Evolutionary conservation across 2,888 invertebrate species (phyloP).

Genomic region (Sminthurides aquaticus): DNA sequence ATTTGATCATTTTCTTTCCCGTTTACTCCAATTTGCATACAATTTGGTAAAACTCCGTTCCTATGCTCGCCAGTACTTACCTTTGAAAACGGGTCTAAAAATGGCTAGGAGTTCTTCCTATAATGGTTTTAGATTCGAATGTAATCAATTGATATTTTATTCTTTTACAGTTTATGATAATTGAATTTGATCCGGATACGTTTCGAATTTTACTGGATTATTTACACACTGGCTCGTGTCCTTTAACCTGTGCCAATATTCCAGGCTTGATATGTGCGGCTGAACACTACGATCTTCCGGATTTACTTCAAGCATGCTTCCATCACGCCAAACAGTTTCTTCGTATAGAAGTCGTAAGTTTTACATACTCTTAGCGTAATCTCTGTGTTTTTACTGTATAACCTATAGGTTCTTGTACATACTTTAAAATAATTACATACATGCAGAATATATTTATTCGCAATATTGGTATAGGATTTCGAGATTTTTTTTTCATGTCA

Average conservation of each 20-base stretch:
- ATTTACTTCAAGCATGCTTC: conserved; percentile 85
- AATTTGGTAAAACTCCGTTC: too few relatives aligned
- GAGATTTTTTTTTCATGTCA: too few relatives aligned
- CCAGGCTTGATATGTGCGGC: conserved; percentile 89
- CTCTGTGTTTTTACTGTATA: neutral
- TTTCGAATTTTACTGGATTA: conserved; percentile 85
- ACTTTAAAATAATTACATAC: too few relatives aligned
- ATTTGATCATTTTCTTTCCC: too few relatives aligned
- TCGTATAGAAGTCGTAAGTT: conserved; percentile 74
- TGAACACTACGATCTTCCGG: conserved; percentile 87
- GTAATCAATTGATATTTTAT: neutral
- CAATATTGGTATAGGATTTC: too few relatives aligned
- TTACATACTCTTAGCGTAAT: neutral
- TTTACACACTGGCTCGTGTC: conserved; percentile 85
- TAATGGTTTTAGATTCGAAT: too few relatives aligned
- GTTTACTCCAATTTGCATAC: too few relatives aligned
- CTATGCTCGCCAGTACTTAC: too few relatives aligned
- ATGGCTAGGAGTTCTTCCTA: too few relatives aligned
- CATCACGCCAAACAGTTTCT: conserved; percentile 91
- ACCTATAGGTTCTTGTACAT: too few relatives aligned
- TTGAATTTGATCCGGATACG: conserved; percentile 90
- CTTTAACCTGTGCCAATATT: conserved; percentile 82
- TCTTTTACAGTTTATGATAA: conserved; percentile 72
- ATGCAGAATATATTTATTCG: too few relatives aligned
- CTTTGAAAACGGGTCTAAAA: too few relatives aligned